Base-by-base conservation (phyloP, 2,888 invertebrate genomes). In the Volucella inanis region DNA sequence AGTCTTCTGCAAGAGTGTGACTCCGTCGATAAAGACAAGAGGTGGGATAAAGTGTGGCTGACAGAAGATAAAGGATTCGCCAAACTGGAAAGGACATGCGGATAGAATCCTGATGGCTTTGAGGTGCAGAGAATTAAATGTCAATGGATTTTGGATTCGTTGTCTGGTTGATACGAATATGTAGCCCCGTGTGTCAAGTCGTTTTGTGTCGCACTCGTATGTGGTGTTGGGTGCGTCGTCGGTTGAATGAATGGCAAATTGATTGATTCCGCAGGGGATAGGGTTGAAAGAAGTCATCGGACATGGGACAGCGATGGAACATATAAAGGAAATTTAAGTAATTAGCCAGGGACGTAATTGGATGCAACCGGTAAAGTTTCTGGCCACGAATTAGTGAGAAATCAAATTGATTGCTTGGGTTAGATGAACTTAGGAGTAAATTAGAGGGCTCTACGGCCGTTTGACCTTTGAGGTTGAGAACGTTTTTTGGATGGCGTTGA, bases 111-210 rank as follows among this genome's bases (percentile, higher is more conserved):
- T 62, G 47, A 18, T 43, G 18, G 18, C 47, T 72, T 77, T 72
- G 78, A 83, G 74, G 47, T 79, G 68, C 50, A 50, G 15, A 57
- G 78, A 79, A 83, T 79, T 79, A 78, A 79, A 83, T 74, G 74
- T 74, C 83, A 76, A 68, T 68, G 38, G 50, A 38, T 43, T 57
- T 12, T 22, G 22, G 22, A 18, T 3, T 50, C 50, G 50, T 41
- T 12, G 50, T 47, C 47, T 62, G 31, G 38, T 43, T 54, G 22
- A 22, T 22, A 22, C 22, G 22, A 22, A 22, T 22, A 22, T 22
- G 3, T 22, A 22, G 2, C 1, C 1, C 22, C 22, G 22, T 22
- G 22, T 22, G 22, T 22, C 22, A 22, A 22, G 22, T 22, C 3
- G 3, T 22, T 1, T 22, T 3, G 22, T 22, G 22, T 22, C 22